Evolutionary conservation across 2,888 invertebrate species (phyloP).

Genomic region (Thera obeliscata): DNA sequence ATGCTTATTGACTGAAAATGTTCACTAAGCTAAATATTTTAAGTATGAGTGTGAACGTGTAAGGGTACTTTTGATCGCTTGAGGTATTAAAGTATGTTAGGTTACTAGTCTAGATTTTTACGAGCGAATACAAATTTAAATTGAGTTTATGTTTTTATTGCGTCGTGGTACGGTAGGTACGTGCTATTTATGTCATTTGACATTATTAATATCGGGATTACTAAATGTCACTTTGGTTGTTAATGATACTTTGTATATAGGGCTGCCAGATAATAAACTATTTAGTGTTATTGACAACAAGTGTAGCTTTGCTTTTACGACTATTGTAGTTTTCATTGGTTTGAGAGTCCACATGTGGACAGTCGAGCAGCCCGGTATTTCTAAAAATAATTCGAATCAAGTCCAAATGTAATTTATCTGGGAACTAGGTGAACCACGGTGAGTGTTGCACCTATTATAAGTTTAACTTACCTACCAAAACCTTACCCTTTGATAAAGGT

Average conservation of each 20-base stretch:
- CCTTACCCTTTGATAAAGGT: too few relatives aligned
- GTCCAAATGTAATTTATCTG: too few relatives aligned
- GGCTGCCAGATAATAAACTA: conserved; percentile 13
- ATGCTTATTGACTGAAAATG: too few relatives aligned
- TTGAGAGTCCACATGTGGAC: not conserved
- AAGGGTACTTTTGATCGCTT: too few relatives aligned
- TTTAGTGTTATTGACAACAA: conserved; percentile 8
- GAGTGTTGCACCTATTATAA: too few relatives aligned
- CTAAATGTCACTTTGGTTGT: conserved; percentile 23
- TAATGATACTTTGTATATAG: conserved; percentile 23
- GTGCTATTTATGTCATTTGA: conserved; percentile 21
- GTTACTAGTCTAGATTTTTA: conserved; percentile 21
- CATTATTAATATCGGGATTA: conserved; percentile 15
- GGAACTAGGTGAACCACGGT: too few relatives aligned
- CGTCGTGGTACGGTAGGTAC: conserved; percentile 9
- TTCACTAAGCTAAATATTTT: too few relatives aligned
- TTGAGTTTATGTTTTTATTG: conserved; percentile 23
- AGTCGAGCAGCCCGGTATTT: not conserved
- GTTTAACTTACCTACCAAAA: too few relatives aligned
- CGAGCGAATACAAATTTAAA: conserved; percentile 21
- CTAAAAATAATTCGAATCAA: not conserved
- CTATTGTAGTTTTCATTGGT: not conserved
- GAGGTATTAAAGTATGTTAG: conserved; percentile 1
- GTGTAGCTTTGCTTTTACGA: not conserved
- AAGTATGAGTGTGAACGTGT: too few relatives aligned